phyloP scores from a whole-genome alignment of 2,797 vertebrate species.

The Bovichtus diacanthus region DNA sequence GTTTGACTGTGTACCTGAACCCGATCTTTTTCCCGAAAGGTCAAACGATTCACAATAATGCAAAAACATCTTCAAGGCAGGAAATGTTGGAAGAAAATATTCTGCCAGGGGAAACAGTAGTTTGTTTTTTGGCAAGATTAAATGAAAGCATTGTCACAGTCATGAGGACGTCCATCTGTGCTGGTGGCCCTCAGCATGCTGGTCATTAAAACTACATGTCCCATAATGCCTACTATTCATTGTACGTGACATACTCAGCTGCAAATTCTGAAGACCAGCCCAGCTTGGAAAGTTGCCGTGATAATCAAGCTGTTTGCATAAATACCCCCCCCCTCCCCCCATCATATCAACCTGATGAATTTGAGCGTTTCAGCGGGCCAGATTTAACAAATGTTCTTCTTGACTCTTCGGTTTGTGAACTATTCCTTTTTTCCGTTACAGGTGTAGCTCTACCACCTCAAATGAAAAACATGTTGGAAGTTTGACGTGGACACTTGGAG shows the following conservation, averaged over 20 bases:
- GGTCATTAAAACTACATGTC: conserved; percentile 40
- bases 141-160: conserved; percentile 19
- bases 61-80: conserved; percentile 5
- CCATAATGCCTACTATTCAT: conserved; percentile 12
- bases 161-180: conserved; percentile 38
- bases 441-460: conserved; percentile 18
- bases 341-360: conserved; percentile 32
- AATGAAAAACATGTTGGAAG: neutral
- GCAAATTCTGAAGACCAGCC: conserved; percentile 21
- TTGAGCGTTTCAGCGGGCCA: conserved; percentile 2
- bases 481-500: conserved; percentile 6
- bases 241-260: conserved; percentile 5
- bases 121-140: conserved; percentile 28
- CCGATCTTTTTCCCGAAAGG: neutral
- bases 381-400: conserved; percentile 14
- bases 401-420: conserved; percentile 19
- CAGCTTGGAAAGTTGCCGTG: conserved; percentile 15
- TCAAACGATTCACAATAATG: neutral
- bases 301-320: conserved; percentile 23
- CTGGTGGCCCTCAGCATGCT: conserved; percentile 20
- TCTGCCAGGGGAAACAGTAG: neutral
- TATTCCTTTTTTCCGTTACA: conserved; percentile 28
- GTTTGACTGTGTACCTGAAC: neutral
- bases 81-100: neutral
- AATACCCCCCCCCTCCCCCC: too few species aligned